Evolutionary conservation across 2,113 vertebrate genomes (phyloP).

Genomic region (Spilogale gracilis): DNA sequence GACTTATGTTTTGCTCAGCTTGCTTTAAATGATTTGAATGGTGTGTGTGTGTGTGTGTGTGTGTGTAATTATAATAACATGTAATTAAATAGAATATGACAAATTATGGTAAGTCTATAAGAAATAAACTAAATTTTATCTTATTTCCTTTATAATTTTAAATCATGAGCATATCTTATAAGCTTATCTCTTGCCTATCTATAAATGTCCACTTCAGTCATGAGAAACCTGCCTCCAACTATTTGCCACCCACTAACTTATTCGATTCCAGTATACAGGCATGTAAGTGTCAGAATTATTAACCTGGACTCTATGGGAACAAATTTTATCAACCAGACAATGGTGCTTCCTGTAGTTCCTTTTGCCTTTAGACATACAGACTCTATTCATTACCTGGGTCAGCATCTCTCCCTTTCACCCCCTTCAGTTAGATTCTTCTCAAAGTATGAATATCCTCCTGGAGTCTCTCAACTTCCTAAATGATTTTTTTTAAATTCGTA

Average conservation of each 20-base stretch:
- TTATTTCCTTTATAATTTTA: background rate
- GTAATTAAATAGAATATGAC: background rate
- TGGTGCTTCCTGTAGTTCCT: background rate
- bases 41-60: background rate
- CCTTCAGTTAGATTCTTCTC: background rate
- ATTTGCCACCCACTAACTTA: background rate
- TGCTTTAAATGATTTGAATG: background rate
- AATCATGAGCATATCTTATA: background rate
- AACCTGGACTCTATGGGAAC: background rate
- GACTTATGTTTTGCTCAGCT: background rate
- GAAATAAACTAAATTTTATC: background rate
- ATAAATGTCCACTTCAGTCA: background rate
- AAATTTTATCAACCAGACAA: background rate
- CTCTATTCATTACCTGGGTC: background rate
- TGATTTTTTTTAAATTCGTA: background rate
- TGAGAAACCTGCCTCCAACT: background rate
- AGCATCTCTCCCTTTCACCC: rapidly evolving
- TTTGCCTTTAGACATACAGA: background rate
- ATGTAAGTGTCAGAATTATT: background rate
- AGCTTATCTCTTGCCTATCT: background rate
- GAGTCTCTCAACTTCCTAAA: background rate
- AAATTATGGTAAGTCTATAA: background rate
- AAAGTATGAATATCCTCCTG: background rate
- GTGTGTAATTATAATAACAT: background rate
- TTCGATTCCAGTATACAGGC: background rate